Evolutionary conservation across 2,888 invertebrate genomes (phyloP).

Genomic region (Xestia xanthographa): DNA sequence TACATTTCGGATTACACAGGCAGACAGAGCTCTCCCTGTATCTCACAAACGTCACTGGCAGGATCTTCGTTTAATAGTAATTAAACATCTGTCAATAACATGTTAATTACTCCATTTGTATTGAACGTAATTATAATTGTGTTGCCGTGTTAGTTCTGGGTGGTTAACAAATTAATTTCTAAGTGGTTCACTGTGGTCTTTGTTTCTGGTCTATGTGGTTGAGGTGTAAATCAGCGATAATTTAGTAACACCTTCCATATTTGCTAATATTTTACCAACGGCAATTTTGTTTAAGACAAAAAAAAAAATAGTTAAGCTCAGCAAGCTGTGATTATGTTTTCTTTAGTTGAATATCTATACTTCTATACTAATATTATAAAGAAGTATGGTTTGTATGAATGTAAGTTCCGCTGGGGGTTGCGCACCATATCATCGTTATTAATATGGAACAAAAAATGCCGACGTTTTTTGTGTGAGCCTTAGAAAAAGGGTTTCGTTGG

Average conservation of each 20-base stretch:
- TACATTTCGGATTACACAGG: not conserved
- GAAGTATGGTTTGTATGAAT: too few relatives aligned
- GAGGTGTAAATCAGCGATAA: not conserved
- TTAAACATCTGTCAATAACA: constrained; percentile 46
- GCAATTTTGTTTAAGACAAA: not conserved
- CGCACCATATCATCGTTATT: too few relatives aligned
- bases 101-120: constrained; percentile 20
- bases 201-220: not conserved
- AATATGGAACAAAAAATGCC: too few relatives aligned
- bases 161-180: not conserved
- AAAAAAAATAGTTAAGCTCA: too few relatives aligned
- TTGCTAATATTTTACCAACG: not conserved
- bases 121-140: constrained; percentile 17
- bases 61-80: constrained; percentile 16
- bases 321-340: too few relatives aligned
- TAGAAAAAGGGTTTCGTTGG: too few relatives aligned
- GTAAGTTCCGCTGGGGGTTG: too few relatives aligned
- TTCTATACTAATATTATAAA: too few relatives aligned
- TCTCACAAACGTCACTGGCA: not conserved
- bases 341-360: too few relatives aligned
- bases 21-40: not conserved
- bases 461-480: too few relatives aligned
- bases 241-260: not conserved
- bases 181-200: not conserved
- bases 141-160: not conserved